phyloP scores from a whole-genome alignment of 2,888 invertebrate genomes.

The Chymomyza amoena region DNA sequence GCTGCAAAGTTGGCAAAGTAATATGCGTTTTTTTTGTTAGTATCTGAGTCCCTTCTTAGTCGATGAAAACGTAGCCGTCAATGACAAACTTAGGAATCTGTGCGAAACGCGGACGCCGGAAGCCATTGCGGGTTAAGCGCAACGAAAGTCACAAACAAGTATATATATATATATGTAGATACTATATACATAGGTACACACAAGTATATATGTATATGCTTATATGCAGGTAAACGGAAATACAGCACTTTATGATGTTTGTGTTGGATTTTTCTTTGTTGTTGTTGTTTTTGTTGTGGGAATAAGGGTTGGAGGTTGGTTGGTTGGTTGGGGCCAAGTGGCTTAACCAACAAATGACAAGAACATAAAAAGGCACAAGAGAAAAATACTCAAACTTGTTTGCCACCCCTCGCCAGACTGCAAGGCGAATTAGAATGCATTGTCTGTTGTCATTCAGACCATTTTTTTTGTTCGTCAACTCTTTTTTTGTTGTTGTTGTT shows the following conservation, averaged over 20 bases:
- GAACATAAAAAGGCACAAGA: background rate
- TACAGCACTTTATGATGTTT: conserved; percentile 58
- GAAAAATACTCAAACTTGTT: conserved; percentile 15
- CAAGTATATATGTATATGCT: background rate
- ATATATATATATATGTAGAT: background rate
- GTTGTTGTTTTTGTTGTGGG: background rate
- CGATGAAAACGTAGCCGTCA: conserved; percentile 5
- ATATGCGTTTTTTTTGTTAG: conserved; percentile 45
- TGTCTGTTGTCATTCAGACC: conserved; percentile 44
- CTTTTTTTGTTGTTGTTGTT: conserved; percentile 14
- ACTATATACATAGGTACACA: background rate
- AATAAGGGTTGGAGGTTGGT: background rate
- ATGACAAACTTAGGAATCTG: conserved; percentile 21
- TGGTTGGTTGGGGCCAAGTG: conserved; percentile 28
- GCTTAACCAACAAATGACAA: conserved; percentile 25
- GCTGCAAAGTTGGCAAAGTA: conserved; percentile 31
- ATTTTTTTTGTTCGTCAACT: conserved; percentile 8
- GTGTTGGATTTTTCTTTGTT: conserved; percentile 4
- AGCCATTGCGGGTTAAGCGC: conserved; percentile 64
- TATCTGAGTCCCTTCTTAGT: background rate
- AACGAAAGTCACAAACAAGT: conserved; percentile 2
- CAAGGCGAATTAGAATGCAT: conserved; percentile 62
- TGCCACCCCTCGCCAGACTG: conserved; percentile 17
- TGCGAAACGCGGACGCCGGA: conserved; percentile 55
- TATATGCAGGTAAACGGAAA: conserved; percentile 40